Conservation (phyloP, 2,888 invertebrate species). For the Exocentrus adspersus region DNA sequence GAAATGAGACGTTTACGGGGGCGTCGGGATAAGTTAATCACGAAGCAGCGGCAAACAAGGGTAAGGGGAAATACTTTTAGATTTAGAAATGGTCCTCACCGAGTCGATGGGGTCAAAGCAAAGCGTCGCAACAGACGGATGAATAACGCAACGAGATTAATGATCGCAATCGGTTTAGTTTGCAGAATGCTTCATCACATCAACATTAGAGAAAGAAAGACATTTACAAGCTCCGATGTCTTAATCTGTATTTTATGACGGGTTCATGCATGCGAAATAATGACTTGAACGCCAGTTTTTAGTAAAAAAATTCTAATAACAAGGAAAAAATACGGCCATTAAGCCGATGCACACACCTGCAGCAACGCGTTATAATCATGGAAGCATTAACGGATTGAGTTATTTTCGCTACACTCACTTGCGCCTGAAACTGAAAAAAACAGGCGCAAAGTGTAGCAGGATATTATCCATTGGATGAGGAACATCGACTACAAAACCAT, state of each 20-base stretch:
- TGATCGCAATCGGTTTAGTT: conserved; percentile 12
- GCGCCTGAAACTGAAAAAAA: neutral
- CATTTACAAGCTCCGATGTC: too few relatives aligned
- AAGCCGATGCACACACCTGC: neutral
- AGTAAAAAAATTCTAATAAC: neutral
- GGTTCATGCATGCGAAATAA: neutral
- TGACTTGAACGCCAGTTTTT: conserved; percentile 1
- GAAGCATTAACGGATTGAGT: conserved; percentile 30
- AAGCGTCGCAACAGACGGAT: too few relatives aligned
- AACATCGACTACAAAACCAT: too few relatives aligned
- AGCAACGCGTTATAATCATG: conserved; percentile 23
- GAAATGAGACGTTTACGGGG: neutral
- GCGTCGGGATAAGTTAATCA: neutral
- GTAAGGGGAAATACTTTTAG: too few relatives aligned
- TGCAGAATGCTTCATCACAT: too few relatives aligned
- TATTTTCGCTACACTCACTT: conserved; percentile 21
- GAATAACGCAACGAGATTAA: conserved; percentile 23
- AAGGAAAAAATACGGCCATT: neutral
- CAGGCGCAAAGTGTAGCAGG: neutral
- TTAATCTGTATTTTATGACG: neutral
- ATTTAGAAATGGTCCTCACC: too few relatives aligned
- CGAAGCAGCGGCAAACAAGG: too few relatives aligned
- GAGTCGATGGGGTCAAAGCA: neutral
- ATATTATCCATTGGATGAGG: too few relatives aligned
- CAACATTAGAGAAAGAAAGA: too few relatives aligned